A percentile compares a stretch with the other conserved stretches of the same genome.
These are phyloP conservation scores for Neelides sp. DNA, from an alignment of 1,140 invertebrate species.

Conservation along the genomic window DNA sequence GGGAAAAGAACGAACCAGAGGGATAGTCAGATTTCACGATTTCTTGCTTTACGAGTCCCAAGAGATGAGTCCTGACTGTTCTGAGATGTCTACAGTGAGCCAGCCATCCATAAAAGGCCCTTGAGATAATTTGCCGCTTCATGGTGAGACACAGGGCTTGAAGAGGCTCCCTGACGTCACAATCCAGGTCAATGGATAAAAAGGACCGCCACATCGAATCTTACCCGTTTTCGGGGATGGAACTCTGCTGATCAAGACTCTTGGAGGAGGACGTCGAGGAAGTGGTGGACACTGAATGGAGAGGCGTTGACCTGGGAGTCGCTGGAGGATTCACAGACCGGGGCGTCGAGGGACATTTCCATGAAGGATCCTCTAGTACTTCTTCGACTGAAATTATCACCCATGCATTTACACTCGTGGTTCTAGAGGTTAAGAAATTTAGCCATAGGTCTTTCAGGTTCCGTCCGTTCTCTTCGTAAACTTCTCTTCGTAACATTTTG, in stretches of 20 bases:
- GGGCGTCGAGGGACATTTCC: constrained; percentile 10
- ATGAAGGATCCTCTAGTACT: constrained; percentile 20
- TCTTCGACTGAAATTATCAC: constrained; percentile 25
- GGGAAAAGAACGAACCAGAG: constrained; percentile 33
- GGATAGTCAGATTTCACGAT: constrained; percentile 33
- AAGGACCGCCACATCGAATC: not conserved
- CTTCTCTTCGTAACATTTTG: no score
- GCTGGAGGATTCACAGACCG: constrained; percentile 23
- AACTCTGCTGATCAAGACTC: constrained; percentile 32
- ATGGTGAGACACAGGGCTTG: constrained; percentile 81
- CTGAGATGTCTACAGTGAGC: constrained; percentile 83
- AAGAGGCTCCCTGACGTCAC: constrained; percentile 41
- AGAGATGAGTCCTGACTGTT: constrained; percentile 79
- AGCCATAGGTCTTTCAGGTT: no score
- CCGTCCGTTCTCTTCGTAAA: no score
- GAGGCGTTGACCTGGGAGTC: constrained; percentile 23
- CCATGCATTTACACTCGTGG: not conserved
- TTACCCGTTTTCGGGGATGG: constrained; percentile 1
- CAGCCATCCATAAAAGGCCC: constrained; percentile 92
- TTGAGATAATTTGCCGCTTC: constrained; percentile 82
- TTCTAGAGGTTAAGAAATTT: no score
- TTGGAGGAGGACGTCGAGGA: constrained; percentile 37
- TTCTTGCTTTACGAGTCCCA: constrained; percentile 59
- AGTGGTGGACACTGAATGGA: constrained; percentile 30
- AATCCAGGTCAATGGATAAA: not conserved